Percentiles rank a stretch among this genome's conserved stretches.
Evolutionary conservation across 2,888 invertebrate genomes (phyloP).

Genomic region (Enoplolaimus lenunculus): DNA sequence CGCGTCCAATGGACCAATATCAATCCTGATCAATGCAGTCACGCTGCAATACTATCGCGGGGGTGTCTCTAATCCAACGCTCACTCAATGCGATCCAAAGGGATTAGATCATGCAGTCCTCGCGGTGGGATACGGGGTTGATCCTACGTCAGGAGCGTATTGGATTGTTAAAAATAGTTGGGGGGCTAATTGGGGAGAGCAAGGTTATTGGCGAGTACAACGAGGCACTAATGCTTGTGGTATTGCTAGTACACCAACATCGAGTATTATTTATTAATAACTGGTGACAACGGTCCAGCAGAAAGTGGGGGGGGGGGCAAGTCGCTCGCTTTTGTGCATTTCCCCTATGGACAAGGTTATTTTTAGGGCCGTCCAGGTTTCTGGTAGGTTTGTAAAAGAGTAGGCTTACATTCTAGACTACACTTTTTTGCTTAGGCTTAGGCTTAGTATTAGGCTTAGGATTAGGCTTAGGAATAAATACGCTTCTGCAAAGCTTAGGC

Average conservation of each 20-base stretch:
- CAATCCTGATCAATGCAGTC: conserved; percentile 34
- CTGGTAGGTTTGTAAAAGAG: no score
- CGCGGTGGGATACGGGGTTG: conserved; percentile 46
- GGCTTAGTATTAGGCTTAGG: no score
- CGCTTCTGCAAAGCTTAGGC: no score
- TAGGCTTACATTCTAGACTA: no score
- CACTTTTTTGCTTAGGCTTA: no score
- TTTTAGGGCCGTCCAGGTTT: no score
- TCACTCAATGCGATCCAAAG: conserved; percentile 27
- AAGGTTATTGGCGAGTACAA: conserved; percentile 34
- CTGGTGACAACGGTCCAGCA: no score
- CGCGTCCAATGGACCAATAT: conserved; percentile 30
- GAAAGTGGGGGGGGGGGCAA: no score
- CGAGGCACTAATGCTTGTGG: conserved; percentile 41
- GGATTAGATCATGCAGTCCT: conserved; percentile 44
- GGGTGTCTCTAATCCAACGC: conserved; percentile 38
- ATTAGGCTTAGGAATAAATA: no score
- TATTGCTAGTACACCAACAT: conserved; percentile 29
- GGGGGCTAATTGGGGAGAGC: conserved; percentile 35
- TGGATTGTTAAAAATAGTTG: conserved; percentile 45
- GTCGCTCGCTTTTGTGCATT: no score
- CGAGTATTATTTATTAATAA: background rate
- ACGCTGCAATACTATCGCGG: conserved; percentile 39
- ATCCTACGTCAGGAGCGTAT: conserved; percentile 38
- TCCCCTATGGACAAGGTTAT: no score